These are phyloP conservation scores for Drymodes brunneopygia DNA, from an alignment of 2,113 vertebrate species.

Conservation along the genomic window DNA sequence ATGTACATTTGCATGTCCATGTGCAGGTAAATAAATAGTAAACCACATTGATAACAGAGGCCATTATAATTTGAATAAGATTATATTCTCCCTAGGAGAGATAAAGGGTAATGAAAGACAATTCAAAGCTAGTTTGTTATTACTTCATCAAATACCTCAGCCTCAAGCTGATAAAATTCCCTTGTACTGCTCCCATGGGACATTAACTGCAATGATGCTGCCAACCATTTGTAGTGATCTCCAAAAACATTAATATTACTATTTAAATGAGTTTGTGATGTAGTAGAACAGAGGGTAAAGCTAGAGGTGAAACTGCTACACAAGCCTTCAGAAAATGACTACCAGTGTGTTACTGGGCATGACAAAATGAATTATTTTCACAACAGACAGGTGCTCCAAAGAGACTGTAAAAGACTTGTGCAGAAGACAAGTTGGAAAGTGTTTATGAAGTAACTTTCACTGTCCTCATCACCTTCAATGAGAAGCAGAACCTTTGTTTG, in stretches of 20 bases:
- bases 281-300: conserved; percentile 60
- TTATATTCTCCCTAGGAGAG: conserved; percentile 76
- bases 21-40: conserved; percentile 79
- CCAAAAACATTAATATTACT: conserved; percentile 76
- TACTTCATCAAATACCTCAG: conserved; percentile 79
- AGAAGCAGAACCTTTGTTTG: not conserved
- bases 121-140: conserved; percentile 78
- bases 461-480: not conserved
- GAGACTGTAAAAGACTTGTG: conserved; percentile 29
- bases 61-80: conserved; percentile 83
- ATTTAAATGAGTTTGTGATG: conserved; percentile 75
- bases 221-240: conserved; percentile 71
- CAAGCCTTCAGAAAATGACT: conserved; percentile 43
- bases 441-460: not conserved
- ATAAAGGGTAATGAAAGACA: conserved; percentile 83
- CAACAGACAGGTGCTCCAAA: conserved; percentile 47
- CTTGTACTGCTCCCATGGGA: conserved; percentile 58
- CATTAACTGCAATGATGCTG: conserved; percentile 63
- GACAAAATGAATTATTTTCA: conserved; percentile 65
- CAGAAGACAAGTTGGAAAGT: not conserved
- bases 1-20: conserved; percentile 68
- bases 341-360: conserved; percentile 36
- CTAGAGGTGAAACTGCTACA: conserved; percentile 70
- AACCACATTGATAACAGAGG: conserved; percentile 76
- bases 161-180: conserved; percentile 75